Conservation (phyloP, 2,113 vertebrate genomes). For the Pelmatolapia mariae region DNA sequence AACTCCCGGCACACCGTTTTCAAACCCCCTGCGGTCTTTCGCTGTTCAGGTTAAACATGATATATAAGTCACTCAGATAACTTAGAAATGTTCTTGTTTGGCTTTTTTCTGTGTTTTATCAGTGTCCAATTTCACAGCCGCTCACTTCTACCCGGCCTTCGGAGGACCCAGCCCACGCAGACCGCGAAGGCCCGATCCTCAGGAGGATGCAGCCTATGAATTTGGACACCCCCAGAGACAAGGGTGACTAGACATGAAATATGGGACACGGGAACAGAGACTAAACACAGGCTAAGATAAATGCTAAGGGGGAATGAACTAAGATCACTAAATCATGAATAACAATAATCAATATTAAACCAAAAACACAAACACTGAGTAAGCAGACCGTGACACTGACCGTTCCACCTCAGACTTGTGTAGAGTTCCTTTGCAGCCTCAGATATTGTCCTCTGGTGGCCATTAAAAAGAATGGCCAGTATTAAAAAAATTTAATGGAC, state of each 20-base stretch:
- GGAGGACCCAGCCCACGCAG: background rate
- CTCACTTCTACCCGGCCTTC: background rate
- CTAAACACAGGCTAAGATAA: background rate
- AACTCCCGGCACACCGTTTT: background rate
- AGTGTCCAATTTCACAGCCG: background rate
- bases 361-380: background rate
- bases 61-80: background rate
- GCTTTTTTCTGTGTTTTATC: background rate
- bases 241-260: accelerated
- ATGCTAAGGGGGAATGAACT: background rate
- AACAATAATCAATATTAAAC: background rate
- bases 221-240: background rate
- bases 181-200: accelerated
- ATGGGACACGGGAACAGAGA: background rate
- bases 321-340: background rate
- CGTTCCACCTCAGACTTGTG: background rate
- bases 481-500: background rate
- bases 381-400: background rate
- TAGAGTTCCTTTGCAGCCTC: background rate
- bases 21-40: accelerated
- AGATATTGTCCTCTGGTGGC: background rate
- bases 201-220: background rate
- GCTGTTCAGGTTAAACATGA: background rate
- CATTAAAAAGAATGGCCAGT: background rate
- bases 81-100: background rate